Evolutionary conservation across 1,140 invertebrate species (phyloP).

Genomic region (Chionoecetes opilio): DNA sequence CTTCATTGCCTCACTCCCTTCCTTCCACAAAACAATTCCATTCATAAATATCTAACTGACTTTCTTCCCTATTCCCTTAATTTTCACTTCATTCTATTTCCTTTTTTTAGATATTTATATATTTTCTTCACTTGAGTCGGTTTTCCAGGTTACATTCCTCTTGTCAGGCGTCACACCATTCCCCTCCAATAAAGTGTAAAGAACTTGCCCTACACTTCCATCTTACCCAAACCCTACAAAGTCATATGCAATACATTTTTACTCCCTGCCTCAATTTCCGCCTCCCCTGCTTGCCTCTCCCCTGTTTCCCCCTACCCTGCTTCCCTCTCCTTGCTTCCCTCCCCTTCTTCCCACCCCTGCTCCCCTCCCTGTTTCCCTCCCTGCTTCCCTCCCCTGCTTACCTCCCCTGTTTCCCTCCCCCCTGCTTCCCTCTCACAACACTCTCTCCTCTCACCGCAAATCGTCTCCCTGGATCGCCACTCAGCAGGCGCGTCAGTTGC

Average conservation of each 20-base stretch:
- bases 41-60: neutral
- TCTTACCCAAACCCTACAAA: slow-evolving; percentile 1
- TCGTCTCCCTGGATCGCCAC: neutral
- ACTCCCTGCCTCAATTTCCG: neutral
- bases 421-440: neutral
- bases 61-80: neutral
- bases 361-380: neutral
- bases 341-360: neutral
- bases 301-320: too few relatives aligned
- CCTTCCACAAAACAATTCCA: neutral
- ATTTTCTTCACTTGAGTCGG: neutral
- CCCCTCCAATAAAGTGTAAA: neutral
- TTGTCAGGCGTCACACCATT: neutral
- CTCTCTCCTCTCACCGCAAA: neutral
- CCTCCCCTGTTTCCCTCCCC: neutral
- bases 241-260: neutral
- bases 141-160: neutral
- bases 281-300: neutral
- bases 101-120: neutral
- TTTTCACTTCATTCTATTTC: neutral
- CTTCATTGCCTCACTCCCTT: neutral
- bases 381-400: neutral
- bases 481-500: neutral
- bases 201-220: neutral
- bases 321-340: neutral